Base-by-base conservation (phyloP, 1,140 invertebrate genomes). In the Aphaenogaster floridana region DNA sequence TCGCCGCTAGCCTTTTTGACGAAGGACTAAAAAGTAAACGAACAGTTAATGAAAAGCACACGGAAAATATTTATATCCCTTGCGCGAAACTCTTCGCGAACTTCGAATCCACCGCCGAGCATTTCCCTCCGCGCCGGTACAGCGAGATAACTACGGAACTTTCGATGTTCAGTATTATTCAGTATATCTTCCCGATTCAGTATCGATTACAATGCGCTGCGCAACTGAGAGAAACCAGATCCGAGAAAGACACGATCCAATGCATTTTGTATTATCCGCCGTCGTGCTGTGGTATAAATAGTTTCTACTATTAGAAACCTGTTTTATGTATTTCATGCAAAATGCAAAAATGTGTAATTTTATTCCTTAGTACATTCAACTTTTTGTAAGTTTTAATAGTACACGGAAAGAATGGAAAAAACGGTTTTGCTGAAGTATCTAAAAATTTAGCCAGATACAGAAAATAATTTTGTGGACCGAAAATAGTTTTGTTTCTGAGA, bases 21-120 rank as follows among this genome's bases (percentile, higher is more conserved):
- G 66, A 72, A 9, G 39, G 79, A 15, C 21, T 71, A 71, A 72
- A 81, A 72, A 57, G 66, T 81, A 81, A 81, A 81, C 66, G 66
- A 69, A 81, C 66, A 72, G 64, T 72, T 81, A 81, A 81, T 81
- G 79, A 81, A 81, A 81, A 81, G 66, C 66, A 81, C 66, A 81
- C 79, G 66, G 68, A 72, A 81, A 81, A 81, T 81, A 81, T 81
- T 81, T 81, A 81, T 72, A 81, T 72, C 79, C 34, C 21, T 45
- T 17, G 79, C 50, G 48, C 48, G 15, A 81, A 81, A 81, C 50
- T 81, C 36, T 72, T 59, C 6, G 15, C 28, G 36, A 81, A 81
- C 66, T 81, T 61, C 0, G 9, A 72, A 59, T 81, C 48, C 78
- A 45, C 21, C 21, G 66, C 66, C 28, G 36, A 57, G 28, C 50